These are phyloP conservation scores for Poecilia wingei DNA, from an alignment of 2,797 vertebrate genomes.

Conservation along the genomic window DNA sequence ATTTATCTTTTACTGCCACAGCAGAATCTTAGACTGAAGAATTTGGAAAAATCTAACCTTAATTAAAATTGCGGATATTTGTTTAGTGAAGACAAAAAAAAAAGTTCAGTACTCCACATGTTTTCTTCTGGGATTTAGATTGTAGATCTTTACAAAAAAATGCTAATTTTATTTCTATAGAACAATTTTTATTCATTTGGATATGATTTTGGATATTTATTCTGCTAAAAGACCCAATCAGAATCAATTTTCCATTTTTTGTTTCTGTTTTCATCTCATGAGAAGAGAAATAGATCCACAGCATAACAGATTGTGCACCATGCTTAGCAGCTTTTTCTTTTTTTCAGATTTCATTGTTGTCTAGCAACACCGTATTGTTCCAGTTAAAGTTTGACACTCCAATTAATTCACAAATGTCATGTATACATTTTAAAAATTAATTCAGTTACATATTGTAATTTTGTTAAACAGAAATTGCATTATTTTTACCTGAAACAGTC, in stretches of 20 bases:
- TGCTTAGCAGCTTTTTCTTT: not conserved
- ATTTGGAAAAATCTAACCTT: not conserved
- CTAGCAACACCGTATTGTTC: not conserved
- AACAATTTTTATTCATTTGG: not conserved
- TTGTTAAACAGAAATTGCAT: not conserved
- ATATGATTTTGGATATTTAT: not conserved
- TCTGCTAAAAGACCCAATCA: not conserved
- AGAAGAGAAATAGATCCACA: not conserved
- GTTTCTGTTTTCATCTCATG: not conserved
- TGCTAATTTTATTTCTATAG: not conserved
- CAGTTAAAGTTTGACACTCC: not conserved
- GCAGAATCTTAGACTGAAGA: not conserved
- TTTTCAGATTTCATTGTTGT: not conserved
- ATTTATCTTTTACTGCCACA: not conserved
- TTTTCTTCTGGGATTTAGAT: not conserved
- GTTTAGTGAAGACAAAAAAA: not conserved
- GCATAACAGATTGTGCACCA: not conserved
- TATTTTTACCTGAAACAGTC: not conserved
- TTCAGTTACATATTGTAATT: not conserved
- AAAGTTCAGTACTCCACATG: not conserved
- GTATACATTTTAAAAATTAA: not conserved
- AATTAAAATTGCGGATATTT: not conserved
- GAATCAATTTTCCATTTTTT: not conserved
- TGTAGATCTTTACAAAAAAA: not conserved
- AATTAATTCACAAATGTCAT: not conserved